phyloP scores from a whole-genome alignment of 1,140 invertebrate genomes.

The Lepidurus arcticus region DNA sequence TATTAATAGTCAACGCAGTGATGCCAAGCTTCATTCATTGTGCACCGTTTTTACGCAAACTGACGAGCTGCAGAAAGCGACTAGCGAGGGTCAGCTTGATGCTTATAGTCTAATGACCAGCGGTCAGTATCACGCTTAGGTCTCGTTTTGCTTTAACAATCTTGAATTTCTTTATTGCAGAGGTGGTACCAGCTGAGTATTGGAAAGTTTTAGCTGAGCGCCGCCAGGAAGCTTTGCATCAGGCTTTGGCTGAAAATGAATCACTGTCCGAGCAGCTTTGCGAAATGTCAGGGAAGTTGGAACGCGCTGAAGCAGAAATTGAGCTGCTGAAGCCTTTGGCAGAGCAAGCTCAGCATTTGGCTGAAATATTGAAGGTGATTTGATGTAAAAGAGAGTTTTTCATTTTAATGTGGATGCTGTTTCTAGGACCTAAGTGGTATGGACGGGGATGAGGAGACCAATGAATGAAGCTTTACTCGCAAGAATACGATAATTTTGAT shows the following conservation, averaged over 20 bases:
- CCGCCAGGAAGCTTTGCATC: background rate
- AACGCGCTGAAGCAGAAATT: conserved; percentile 15
- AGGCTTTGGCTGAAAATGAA: conserved; percentile 26
- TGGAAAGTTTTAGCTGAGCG: conserved; percentile 25
- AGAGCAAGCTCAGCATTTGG: conserved; percentile 28
- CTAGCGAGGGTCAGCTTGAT: background rate
- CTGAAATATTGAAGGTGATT: conserved; percentile 26
- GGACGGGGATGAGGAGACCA: background rate
- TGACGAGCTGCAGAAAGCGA: background rate
- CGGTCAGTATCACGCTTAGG: background rate
- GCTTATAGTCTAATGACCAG: conserved; percentile 23
- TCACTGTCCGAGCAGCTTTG: background rate
- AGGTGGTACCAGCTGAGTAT: conserved; percentile 25
- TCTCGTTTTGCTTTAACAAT: background rate
- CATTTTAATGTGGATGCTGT: background rate
- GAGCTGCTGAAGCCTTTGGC: conserved; percentile 23
- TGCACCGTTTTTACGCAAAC: background rate
- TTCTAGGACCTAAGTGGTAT: background rate
- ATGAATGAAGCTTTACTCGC: background rate
- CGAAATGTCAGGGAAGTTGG: background rate
- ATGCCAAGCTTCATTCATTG: background rate
- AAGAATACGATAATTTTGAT: background rate
- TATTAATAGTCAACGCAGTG: background rate
- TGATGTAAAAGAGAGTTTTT: background rate
- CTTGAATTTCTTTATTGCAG: background rate